Evolutionary conservation across 30 jellyfish, hydroid and myxozoan species (phyloP).

Genomic region (Pseudorhiza aurosa): DNA sequence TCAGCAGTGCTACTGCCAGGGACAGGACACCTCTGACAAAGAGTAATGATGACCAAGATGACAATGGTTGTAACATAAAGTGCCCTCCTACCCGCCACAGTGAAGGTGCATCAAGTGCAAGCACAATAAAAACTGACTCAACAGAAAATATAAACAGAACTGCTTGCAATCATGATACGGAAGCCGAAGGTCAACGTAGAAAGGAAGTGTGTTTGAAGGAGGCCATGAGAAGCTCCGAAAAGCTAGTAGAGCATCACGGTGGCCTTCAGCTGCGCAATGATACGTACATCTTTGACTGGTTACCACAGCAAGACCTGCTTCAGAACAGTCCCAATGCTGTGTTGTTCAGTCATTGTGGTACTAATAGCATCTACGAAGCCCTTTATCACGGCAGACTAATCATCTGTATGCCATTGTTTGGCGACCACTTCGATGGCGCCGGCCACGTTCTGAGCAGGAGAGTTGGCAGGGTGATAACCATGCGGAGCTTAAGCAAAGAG

Average conservation of each 20-base stretch:
- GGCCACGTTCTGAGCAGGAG: slow-evolving; percentile 40
- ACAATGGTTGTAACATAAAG: too few relatives aligned
- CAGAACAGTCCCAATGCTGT: neutral
- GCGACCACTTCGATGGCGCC: slow-evolving; percentile 61
- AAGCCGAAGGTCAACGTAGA: too few relatives aligned
- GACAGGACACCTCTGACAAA: too few relatives aligned
- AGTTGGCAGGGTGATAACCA: slow-evolving; percentile 17
- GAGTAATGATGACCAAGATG: too few relatives aligned
- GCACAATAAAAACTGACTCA: too few relatives aligned
- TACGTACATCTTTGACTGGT: slow-evolving; percentile 16
- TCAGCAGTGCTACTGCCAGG: too few relatives aligned
- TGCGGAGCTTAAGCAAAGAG: neutral
- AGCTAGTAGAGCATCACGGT: neutral
- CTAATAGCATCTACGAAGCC: slow-evolving; percentile 60
- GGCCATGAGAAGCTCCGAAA: too few relatives aligned
- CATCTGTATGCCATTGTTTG: slow-evolving; percentile 61
- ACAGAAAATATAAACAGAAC: too few relatives aligned
- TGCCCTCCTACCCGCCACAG: too few relatives aligned
- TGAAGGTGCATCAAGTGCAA: too few relatives aligned
- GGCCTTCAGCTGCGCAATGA: slow-evolving; percentile 5
- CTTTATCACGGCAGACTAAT: slow-evolving; percentile 20
- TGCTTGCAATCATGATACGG: too few relatives aligned
- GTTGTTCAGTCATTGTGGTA: slow-evolving; percentile 50
- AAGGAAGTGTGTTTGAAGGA: too few relatives aligned
- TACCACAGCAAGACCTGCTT: slow-evolving; percentile 56